These are phyloP conservation scores for Microtus pennsylvanicus DNA, from an alignment of 2,113 vertebrate species.

Conservation along the genomic window DNA sequence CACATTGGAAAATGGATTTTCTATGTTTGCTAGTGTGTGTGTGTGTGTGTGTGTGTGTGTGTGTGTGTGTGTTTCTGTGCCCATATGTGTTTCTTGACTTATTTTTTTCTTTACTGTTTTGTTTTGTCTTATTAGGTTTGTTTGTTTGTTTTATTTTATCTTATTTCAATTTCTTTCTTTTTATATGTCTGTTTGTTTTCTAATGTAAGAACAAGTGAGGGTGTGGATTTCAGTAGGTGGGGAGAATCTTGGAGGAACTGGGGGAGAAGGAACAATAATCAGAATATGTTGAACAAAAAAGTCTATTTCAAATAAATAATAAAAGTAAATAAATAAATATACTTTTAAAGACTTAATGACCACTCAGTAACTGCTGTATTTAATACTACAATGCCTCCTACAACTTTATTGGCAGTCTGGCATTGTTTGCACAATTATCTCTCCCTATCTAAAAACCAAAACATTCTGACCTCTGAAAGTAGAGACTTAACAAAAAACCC, in stretches of 20 bases:
- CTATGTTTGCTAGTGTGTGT: neutral
- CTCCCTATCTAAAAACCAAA: neutral
- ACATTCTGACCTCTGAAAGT: rapidly evolving
- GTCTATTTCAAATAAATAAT: neutral
- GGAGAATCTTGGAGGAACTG: neutral
- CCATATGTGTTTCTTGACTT: neutral
- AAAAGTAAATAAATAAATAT: neutral
- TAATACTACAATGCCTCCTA: rapidly evolving
- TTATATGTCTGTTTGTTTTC: neutral
- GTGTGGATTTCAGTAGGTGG: neutral
- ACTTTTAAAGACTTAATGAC: neutral
- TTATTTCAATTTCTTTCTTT: neutral
- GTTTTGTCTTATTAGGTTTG: neutral
- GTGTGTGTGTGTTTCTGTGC: neutral
- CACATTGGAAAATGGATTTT: neutral
- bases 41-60: too few species aligned
- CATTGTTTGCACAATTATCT: neutral
- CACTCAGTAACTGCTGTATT: neutral
- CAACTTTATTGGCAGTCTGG: neutral
- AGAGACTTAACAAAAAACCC: neutral
- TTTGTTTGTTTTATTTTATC: neutral
- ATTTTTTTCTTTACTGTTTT: neutral
- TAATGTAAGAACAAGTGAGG: neutral
- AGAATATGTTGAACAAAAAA: neutral
- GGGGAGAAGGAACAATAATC: neutral